These are phyloP conservation scores for Chionomys nivalis DNA, from an alignment of 2,113 vertebrate species.

Conservation along the genomic window DNA sequence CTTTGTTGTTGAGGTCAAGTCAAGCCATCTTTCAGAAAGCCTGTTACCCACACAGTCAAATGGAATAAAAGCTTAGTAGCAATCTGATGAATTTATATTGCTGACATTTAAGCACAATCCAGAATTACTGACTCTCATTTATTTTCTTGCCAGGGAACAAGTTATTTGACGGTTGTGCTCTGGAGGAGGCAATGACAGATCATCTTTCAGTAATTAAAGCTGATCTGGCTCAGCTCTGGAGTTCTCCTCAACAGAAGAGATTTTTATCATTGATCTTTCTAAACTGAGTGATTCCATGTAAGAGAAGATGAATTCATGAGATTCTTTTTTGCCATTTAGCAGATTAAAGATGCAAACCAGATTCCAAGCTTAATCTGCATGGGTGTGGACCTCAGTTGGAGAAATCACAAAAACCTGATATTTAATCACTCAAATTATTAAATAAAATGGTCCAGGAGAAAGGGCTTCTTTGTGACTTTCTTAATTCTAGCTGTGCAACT, in stretches of 20 bases:
- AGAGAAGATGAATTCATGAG: conserved; percentile 10
- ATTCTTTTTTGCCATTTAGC: conserved; percentile 19
- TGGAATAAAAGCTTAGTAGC: background rate
- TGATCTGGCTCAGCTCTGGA: background rate
- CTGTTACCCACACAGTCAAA: background rate
- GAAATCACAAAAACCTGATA: background rate
- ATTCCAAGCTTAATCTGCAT: background rate
- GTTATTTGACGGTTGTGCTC: background rate
- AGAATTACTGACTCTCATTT: conserved; percentile 15
- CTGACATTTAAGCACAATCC: background rate
- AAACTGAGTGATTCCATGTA: conserved; percentile 24
- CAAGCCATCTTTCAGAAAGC: conserved; percentile 38
- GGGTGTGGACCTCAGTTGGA: background rate
- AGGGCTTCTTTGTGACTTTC: background rate
- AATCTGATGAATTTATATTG: background rate
- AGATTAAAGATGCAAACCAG: conserved; percentile 7
- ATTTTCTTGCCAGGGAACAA: background rate
- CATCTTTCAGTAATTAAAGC: background rate
- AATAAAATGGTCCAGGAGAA: background rate
- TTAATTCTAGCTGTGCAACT: background rate
- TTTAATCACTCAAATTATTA: background rate
- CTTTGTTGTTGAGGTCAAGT: background rate
- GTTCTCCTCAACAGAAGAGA: conserved; percentile 3
- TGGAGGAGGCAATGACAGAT: background rate
- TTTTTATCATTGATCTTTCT: conserved; percentile 4